Conservation (phyloP, 2,113 vertebrate genomes). For the Malurus cyaneus region DNA sequence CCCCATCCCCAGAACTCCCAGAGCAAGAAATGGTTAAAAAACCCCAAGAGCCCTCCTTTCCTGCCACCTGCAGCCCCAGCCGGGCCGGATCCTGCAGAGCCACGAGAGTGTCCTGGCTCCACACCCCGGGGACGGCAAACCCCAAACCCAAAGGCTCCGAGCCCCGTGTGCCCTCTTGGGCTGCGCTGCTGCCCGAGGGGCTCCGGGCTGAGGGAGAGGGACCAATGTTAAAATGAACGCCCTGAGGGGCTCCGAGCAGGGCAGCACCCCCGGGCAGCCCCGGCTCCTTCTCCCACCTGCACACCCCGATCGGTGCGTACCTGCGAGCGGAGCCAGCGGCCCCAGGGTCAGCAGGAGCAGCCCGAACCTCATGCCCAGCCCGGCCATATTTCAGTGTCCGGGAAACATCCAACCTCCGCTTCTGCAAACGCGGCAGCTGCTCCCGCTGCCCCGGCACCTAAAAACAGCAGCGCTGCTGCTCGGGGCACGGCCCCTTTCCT, state of each 20-base stretch:
- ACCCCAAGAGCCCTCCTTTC: not conserved
- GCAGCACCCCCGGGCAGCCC: fast-evolving
- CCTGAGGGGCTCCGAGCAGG: not conserved
- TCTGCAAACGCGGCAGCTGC: not conserved
- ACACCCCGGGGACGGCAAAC: not conserved
- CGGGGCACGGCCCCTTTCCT: not conserved
- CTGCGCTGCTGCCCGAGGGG: fast-evolving
- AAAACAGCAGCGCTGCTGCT: slow-evolving; percentile 8
- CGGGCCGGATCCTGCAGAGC: not conserved
- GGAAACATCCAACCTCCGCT: not conserved
- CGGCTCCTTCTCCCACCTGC: not conserved
- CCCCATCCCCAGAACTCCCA: not conserved
- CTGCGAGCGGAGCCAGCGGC: slow-evolving; percentile 1
- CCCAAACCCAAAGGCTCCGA: fast-evolving
- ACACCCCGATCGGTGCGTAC: not conserved
- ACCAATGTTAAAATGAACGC: fast-evolving
- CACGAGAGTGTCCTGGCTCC: not conserved
- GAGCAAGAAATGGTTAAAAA: not conserved
- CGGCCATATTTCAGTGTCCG: not conserved
- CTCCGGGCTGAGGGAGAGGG: not conserved
- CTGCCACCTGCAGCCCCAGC: not conserved
- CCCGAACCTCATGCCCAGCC: not conserved
- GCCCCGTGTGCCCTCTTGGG: no score
- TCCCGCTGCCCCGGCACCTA: not conserved
- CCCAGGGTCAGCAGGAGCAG: not conserved